Evolutionary conservation across 1,140 invertebrate species (phyloP), one percentile per base, ranked within the genome.

Genomic region (Cydia strobilella): DNA sequence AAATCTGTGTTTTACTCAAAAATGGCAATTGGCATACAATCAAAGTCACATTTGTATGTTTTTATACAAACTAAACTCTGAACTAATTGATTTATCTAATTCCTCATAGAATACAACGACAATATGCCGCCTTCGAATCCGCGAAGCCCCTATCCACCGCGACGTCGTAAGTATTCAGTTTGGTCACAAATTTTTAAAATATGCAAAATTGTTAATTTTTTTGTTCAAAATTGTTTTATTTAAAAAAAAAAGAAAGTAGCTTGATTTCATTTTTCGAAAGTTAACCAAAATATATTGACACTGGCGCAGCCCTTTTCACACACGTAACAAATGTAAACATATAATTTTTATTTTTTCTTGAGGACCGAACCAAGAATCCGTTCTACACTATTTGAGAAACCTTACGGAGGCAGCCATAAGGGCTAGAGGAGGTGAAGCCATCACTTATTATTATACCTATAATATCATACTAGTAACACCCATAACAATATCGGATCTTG

Each of bases 121-220:
- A 97, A 96, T 92, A 93, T 97, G 89, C 96, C 96, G 74, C 94
- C 96, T 85, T 96, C 96, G 80, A 96, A 95, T 90, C 96, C 96
- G 93, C 95, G 96, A 84, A 97, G 96, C 91, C 96, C 96, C 76
- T 97, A 97, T 93, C 96, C 95, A 85, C 94, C 95, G 77, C 94
- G 96, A 91, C 95, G 96, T 95, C 95, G 96, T 97, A 95, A 96
- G 96, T 96, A 81, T 79, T 77, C 66, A 48, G 31, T 42, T 65
- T 45, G 39, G 42, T 72, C 42, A 15, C 39, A 6, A 72, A 45
- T 75, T 71, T 72, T 54, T 65, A 66, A 39, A 73, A 48, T 73
- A 74, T 75, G 69, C 12, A 45, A 45, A 45, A 13, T 45, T 12
- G 39, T 63, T 23, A 31, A 65, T 74, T 27, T 35, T 69, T 75